Base-by-base conservation (phyloP, 2,888 invertebrate species). In the Drosophila diplacantha region DNA sequence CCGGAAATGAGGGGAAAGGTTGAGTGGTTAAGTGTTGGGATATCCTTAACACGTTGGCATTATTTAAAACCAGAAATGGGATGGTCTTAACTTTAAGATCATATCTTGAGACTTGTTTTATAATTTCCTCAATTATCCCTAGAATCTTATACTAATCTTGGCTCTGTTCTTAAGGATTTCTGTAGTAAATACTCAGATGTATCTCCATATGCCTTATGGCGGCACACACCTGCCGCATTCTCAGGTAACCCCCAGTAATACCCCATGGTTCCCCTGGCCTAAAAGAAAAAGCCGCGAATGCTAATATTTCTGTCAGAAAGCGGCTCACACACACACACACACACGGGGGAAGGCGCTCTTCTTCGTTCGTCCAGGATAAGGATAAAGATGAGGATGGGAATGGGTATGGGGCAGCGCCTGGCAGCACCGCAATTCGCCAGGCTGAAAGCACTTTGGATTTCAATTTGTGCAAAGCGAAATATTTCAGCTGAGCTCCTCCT, bases 391-490 rank as follows among this genome's bases (percentile, higher is more conserved):
- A 32, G 37, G 14, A 14, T 34, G 18, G 29, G 43, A 4, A 12
- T 31, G 31, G 12, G 31, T 12, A 32, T 52, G 60, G 37, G 31
- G 14, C 49, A 31, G 57, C 34, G 53, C 37, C 38, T 26, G 63
- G 61, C 46, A 41, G 41, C 39, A 44, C 65, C 57, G 71, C 66
- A 64, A 68, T 63, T 54, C 59, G 66, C 52, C 52, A 69, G 81
- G 69, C 83, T 67, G 78, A 69, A 84, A 84, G 83, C 83, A 79
- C 85, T 81, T 81, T 75, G 85, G 81, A 83, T 81, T 81, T 81
- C 81, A 81, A 81, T 81, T 81, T 81, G 85, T 76, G 69, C 69
- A 79, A 74, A 82, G 60, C 82, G 80, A 85, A 83, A 83, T 81
- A 81, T 84, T 81, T 84, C 85, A 81, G 85, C 80, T 81, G 80